Percentiles rank a stretch among this genome's conserved stretches.
phyloP scores from a whole-genome alignment of 2,888 invertebrate genomes.

The Saturnia japonica region DNA sequence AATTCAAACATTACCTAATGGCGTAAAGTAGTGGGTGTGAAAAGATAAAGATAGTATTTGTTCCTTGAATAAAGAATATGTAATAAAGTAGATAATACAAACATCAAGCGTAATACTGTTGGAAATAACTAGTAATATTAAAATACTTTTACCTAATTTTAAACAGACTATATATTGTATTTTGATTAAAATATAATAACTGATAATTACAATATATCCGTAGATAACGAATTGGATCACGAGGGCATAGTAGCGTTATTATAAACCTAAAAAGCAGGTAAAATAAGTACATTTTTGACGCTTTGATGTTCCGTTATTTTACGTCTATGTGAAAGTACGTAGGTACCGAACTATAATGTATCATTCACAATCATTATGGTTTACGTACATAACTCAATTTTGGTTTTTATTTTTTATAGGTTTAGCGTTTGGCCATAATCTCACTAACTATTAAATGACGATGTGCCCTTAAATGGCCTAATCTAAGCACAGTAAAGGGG shows the following conservation, averaged over 20 bases:
- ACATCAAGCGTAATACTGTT: background rate
- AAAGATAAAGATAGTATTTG: background rate
- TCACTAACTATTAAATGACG: no score
- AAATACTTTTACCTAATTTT: background rate
- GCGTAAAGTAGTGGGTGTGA: background rate
- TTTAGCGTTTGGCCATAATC: no score
- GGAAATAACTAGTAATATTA: background rate
- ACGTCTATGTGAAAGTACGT: background rate
- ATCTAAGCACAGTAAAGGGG: no score
- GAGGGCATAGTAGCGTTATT: conserved; percentile 33
- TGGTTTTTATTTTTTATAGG: background rate
- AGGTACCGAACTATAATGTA: background rate
- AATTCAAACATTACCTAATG: background rate
- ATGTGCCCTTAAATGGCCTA: no score
- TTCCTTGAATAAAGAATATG: background rate
- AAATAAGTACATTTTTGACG: background rate
- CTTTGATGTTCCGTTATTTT: background rate
- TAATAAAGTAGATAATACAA: background rate
- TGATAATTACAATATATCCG: conserved; percentile 24
- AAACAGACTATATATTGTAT: background rate
- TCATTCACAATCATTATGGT: background rate
- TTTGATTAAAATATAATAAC: background rate
- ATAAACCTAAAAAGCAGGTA: background rate
- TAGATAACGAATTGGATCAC: conserved; percentile 49
- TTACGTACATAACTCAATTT: background rate